Evolutionary conservation across 2,888 invertebrate genomes (phyloP).

Genomic region (Achlya flavicornis): DNA sequence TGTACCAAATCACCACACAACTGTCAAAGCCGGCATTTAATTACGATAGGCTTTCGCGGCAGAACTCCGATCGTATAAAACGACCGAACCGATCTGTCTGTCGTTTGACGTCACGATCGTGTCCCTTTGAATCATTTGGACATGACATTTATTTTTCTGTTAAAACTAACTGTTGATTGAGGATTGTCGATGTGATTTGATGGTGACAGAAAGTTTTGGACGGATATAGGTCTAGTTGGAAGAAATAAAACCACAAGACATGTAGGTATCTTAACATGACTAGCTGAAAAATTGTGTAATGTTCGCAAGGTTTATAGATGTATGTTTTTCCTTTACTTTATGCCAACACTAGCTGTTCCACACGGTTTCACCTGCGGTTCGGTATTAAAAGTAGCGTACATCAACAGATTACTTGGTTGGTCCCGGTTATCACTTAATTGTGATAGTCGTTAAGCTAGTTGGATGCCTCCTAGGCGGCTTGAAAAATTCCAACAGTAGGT

Average conservation of each 20-base stretch:
- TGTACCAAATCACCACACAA: not conserved
- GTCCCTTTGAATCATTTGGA: constrained; percentile 6
- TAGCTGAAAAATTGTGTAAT: too few relatives aligned
- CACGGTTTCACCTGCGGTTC: too few relatives aligned
- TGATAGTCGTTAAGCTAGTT: too few relatives aligned
- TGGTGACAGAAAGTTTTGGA: not conserved
- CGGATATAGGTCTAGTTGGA: not conserved
- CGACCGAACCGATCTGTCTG: not conserved
- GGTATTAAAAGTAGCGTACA: too few relatives aligned
- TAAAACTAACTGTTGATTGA: not conserved
- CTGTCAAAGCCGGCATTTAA: not conserved
- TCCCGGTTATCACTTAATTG: too few relatives aligned
- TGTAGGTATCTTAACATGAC: too few relatives aligned
- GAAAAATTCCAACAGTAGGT: too few relatives aligned
- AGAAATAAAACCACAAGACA: not conserved
- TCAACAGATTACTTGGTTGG: too few relatives aligned
- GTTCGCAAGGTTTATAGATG: too few relatives aligned
- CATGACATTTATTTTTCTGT: not conserved
- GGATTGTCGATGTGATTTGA: not conserved
- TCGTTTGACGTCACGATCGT: not conserved
- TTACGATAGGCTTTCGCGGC: not conserved
- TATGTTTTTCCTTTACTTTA: too few relatives aligned
- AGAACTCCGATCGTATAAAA: not conserved
- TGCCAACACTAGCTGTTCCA: too few relatives aligned
- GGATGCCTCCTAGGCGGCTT: too few relatives aligned